Conservation (phyloP, 2,797 vertebrate genomes). For the Paedocypris micromegethes region DNA sequence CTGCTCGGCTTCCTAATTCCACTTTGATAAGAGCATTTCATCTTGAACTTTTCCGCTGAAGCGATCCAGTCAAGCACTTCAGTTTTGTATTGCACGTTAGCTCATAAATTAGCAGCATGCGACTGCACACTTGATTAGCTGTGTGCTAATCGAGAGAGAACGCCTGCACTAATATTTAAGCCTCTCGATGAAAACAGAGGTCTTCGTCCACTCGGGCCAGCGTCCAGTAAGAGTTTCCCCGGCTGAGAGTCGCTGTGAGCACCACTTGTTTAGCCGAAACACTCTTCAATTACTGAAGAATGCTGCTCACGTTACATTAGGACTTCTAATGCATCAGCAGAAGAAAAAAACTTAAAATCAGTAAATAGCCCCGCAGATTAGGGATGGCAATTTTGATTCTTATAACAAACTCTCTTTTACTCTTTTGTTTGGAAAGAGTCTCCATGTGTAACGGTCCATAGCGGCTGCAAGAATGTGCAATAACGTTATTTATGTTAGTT, state of each 20-base stretch:
- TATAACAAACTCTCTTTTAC: too few relatives aligned
- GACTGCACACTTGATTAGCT: constrained; percentile 45
- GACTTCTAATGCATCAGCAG: too few relatives aligned
- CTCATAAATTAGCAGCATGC: constrained; percentile 45
- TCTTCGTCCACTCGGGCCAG: constrained; percentile 42
- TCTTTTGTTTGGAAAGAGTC: too few relatives aligned
- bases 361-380: too few relatives aligned
- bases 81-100: constrained; percentile 31
- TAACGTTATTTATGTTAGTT: too few relatives aligned
- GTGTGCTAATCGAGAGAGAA: constrained; percentile 44
- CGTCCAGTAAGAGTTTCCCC: constrained; percentile 49
- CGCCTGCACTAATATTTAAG: constrained; percentile 46
- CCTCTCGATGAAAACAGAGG: constrained; percentile 44
- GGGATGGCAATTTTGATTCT: too few relatives aligned
- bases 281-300: constrained; percentile 48
- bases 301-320: too few relatives aligned
- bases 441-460: too few relatives aligned
- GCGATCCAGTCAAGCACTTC: constrained; percentile 19
- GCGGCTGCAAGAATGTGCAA: too few relatives aligned
- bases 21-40: constrained; percentile 35
- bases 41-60: constrained; percentile 36
- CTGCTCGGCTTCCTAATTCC: constrained; percentile 22
- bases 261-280: constrained; percentile 43
- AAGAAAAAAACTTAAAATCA: too few relatives aligned
- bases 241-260: constrained; percentile 41